Base-by-base conservation (phyloP, 1,140 invertebrate species). In the Drosophila arawakana region DNA sequence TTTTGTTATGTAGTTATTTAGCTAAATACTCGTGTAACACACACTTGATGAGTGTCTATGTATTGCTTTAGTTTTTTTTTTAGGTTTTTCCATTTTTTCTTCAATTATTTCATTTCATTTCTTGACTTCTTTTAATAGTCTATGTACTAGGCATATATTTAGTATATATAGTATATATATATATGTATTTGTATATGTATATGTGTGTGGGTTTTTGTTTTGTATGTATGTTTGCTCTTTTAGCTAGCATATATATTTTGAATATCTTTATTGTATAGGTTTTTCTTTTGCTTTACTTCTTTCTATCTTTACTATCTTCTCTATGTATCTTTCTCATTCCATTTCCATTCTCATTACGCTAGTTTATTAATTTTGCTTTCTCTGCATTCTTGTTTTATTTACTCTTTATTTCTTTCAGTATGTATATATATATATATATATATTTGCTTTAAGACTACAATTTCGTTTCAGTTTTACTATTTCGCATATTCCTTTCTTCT, bases 1-100 rank as follows among this genome's bases (percentile, higher is more conserved):
- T 47, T 44, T 69, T 15, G 15, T 57, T 80, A 65, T 50, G 44
- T 78, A 81, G 50, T 63, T 73, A 55, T 61, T 81, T 81, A 84
- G 82, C 85, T 89, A 89, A 81, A 84, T 89, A 83, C 69, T 85
- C 81, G 73, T 89, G 77, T 84, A 90, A 81, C 78, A 74, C 80
- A 83, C 83, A 88, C 77, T 78, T 82, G 88, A 74, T 69, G 83
- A 86, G 84, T 86, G 83, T 88, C 84, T 80, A 88, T 89, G 84
- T 88, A 88, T 83, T 88, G 89, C 83, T 83, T 88, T 85, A 91
- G 89, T 80, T 90, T 59, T 70, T 70, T 49, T 80, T 78, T 80
- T 74, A 18, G 18, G 55, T 70, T 46, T 37, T 59, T 61, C 18
- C 15, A 21, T 58, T 58, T 37, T 37, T 52, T 52, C 41, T 21